Evolutionary conservation across 1,140 invertebrate genomes (phyloP), one percentile per base, ranked within the genome.

Genomic region (Drosophila tsacasi): DNA sequence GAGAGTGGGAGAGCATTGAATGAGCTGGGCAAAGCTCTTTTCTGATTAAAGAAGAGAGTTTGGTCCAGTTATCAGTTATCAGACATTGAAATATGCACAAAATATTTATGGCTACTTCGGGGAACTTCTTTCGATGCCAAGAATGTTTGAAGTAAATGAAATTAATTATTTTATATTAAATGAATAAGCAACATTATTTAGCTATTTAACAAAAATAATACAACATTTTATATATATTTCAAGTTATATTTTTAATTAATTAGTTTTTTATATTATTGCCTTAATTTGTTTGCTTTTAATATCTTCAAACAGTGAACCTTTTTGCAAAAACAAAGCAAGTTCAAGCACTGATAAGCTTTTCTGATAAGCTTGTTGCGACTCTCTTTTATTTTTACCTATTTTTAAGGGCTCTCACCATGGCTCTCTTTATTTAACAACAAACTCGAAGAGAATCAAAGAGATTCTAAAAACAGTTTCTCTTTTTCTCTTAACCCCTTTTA

Each of bases 271-370:
- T n/a, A n/a, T 35, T 13, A 21, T 55, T 35, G 3, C 5, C 19
- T 15, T 19, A 13, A 23, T 2, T 5, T 46, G n/a, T 49, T 49
- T 13, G 5, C 7, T 21, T 23, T 19, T 12, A 61, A 46, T 35
- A 32, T 52, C 37, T 13, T 17, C 5, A 35, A 52, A 67, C 49
- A 55, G 30, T 55, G 30, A 67, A 62, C 67, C 47, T 67, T 67
- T 40, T 39, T 40, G 8, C 23, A 30, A 49, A 37, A 21, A 69
- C 62, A 66, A 67, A 67, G 62, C 67, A 71, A 76, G 79, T 78
- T 79, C 69, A 77, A 66, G 49, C 52, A 46, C 46, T 77, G 81
- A 84, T 83, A 83, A 83, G 67, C 79, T 82, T 44, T 19, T 10
- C n/a, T 83, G 76, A 79, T 69, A 79, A 77, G 60, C 64, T 73